Evolutionary conservation across 2,797 vertebrate species (phyloP).

Genomic region (Adrianichthys oophorus): DNA sequence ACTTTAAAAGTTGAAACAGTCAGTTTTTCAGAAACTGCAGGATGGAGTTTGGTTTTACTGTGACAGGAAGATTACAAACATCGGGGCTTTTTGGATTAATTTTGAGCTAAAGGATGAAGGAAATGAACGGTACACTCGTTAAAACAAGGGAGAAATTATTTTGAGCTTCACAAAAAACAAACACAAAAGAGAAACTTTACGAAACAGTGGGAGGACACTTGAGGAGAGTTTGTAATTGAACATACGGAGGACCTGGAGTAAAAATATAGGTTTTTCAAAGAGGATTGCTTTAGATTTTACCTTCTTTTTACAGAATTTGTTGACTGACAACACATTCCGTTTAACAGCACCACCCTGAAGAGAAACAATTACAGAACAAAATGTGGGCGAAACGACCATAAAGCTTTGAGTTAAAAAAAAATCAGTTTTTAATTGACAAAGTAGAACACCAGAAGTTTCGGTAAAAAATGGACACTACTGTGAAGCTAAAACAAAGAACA

Average conservation of each 20-base stretch:
- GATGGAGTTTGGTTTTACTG: neutral
- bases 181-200: neutral
- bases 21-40: constrained; percentile 12
- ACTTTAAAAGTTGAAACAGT: neutral
- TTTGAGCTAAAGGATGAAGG: neutral
- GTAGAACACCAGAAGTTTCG: no score
- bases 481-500: no score
- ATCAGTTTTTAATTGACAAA: no score
- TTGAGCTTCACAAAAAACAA: no score
- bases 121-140: neutral
- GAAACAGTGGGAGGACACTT: neutral
- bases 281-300: constrained; percentile 46
- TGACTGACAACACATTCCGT: constrained; percentile 63
- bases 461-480: no score
- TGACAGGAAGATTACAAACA: neutral
- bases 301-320: constrained; percentile 66
- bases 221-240: neutral
- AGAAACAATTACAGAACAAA: constrained; percentile 29
- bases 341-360: constrained; percentile 58
- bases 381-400: constrained; percentile 27
- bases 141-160: neutral
- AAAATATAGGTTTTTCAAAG: neutral
- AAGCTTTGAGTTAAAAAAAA: neutral
- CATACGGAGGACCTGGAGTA: neutral
- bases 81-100: neutral